These are phyloP conservation scores for Panulirus ornatus DNA, from an alignment of 1,140 invertebrate genomes.

Conservation along the genomic window DNA sequence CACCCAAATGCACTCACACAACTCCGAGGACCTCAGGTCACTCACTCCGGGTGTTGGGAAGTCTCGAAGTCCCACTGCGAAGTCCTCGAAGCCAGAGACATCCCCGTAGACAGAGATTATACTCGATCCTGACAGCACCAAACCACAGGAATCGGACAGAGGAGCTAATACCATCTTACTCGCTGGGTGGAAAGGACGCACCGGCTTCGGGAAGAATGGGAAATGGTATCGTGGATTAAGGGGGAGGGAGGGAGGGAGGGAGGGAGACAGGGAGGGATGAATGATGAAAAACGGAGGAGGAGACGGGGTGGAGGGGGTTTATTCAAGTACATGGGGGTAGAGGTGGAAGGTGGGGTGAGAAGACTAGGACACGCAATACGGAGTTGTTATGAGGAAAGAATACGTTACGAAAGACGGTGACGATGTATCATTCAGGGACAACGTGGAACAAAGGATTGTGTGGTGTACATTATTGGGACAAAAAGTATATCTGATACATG, in stretches of 20 bases:
- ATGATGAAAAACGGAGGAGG: constrained; percentile 19
- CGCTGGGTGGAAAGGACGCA: constrained; percentile 61
- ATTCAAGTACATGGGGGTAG: neutral
- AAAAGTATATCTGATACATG: too few species aligned
- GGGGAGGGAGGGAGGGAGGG: neutral
- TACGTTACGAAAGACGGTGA: too few species aligned
- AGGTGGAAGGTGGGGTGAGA: too few species aligned
- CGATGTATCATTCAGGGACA: too few species aligned
- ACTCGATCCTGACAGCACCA: constrained; percentile 20
- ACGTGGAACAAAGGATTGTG: too few species aligned
- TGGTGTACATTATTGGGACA: too few species aligned
- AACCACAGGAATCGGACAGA: constrained; percentile 61
- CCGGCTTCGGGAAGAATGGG: constrained; percentile 17
- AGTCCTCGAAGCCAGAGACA: too few species aligned
- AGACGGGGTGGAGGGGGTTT: too few species aligned
- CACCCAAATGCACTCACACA: neutral
- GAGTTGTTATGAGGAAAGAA: neutral
- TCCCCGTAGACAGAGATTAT: neutral
- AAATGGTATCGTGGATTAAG: neutral
- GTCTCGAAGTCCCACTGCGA: neutral
- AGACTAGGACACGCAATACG: neutral
- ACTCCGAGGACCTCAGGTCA: neutral
- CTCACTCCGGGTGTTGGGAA: neutral
- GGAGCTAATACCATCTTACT: constrained; percentile 63
- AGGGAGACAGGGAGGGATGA: neutral